Percentiles rank a stretch among this genome's conserved stretches.
phyloP scores from a whole-genome alignment of 2,888 invertebrate genomes.

The Blomia tropicalis region DNA sequence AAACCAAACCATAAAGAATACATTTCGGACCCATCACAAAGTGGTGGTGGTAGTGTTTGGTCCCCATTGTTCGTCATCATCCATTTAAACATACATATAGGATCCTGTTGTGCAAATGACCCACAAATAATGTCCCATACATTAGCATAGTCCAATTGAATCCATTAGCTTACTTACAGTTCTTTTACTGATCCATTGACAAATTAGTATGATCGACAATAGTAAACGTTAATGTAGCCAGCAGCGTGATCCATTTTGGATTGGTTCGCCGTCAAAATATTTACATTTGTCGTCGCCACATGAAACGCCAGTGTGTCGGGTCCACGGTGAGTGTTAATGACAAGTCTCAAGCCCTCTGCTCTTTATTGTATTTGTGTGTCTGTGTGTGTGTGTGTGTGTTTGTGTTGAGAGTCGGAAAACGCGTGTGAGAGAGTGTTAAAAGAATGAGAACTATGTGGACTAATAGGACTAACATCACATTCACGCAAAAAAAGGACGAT shows the following conservation, averaged over 20 bases:
- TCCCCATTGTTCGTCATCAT: no score
- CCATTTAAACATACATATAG: no score
- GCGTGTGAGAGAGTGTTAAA: no score
- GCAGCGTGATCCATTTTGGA: not conserved
- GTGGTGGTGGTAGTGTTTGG: not conserved
- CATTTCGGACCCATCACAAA: not conserved
- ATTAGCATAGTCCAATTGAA: not conserved
- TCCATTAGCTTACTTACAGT: not conserved
- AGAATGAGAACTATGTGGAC: no score
- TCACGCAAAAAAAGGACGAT: no score
- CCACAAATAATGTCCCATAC: not conserved
- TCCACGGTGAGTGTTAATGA: not conserved
- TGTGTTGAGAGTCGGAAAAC: no score
- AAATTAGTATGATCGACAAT: constrained; percentile 3
- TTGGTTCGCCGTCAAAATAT: not conserved
- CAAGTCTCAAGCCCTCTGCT: not conserved
- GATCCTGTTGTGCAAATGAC: no score
- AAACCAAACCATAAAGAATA: constrained; percentile 5
- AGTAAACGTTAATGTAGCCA: not conserved
- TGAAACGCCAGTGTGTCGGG: no score
- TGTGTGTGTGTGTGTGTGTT: no score
- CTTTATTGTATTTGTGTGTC: no score
- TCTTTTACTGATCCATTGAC: not conserved
- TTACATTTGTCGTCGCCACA: constrained; percentile 1
- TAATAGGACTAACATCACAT: no score